A percentile compares a stretch with the other conserved stretches of the same genome.
Conservation (phyloP, 2,888 invertebrate genomes). For the Troilus luridus region DNA sequence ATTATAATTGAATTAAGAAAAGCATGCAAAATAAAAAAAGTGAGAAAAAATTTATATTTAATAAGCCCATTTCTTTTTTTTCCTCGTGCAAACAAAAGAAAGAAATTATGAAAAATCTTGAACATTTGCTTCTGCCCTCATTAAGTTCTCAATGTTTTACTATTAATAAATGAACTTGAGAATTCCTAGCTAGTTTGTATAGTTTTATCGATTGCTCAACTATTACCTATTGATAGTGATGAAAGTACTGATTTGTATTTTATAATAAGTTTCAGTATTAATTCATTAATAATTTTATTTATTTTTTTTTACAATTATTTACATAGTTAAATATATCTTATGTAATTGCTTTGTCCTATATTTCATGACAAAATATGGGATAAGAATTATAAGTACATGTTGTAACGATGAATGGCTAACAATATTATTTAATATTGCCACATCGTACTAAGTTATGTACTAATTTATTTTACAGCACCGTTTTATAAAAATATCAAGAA, state of each 20-base stretch:
- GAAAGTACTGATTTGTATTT: background rate
- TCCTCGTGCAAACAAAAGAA: background rate
- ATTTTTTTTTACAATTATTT: conserved; percentile 24
- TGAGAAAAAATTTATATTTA: background rate
- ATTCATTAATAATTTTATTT: conserved; percentile 30
- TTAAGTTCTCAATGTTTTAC: background rate
- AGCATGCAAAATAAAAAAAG: no score
- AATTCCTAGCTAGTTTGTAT: background rate
- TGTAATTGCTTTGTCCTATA: conserved; percentile 2
- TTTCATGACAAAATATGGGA: conserved; percentile 51
- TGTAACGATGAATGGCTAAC: conserved; percentile 50
- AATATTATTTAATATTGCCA: conserved; percentile 53
- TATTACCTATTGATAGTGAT: background rate
- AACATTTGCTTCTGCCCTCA: background rate
- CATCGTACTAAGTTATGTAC: conserved; percentile 30
- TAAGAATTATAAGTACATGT: conserved; percentile 18
- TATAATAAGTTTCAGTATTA: background rate
- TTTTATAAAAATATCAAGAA: background rate
- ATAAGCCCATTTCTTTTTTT: background rate
- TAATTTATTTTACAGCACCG: background rate
- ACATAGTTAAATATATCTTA: conserved; percentile 9
- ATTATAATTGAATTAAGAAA: no score
- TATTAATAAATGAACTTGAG: background rate
- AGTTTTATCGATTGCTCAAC: background rate
- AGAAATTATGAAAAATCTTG: background rate